These are phyloP conservation scores for Protonibea diacanthus DNA, from an alignment of 2,797 vertebrate species.

Conservation along the genomic window DNA sequence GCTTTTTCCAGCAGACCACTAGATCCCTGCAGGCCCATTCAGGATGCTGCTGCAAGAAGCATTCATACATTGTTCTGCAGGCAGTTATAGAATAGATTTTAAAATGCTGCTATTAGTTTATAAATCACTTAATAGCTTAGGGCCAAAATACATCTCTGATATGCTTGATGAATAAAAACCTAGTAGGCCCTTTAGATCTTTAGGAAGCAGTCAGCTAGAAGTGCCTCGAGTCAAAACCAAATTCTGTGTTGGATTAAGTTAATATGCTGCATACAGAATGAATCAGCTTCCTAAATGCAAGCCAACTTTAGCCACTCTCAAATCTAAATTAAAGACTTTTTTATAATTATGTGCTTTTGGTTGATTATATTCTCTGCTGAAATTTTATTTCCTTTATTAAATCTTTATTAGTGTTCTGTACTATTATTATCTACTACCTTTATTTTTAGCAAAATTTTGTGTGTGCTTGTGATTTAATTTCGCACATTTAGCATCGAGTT, in stretches of 20 bases:
- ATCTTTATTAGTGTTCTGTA: not conserved
- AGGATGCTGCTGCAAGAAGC: not conserved
- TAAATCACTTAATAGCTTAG: constrained; percentile 19
- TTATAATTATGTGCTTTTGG: not conserved
- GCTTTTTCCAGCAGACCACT: constrained; percentile 13
- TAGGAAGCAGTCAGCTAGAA: constrained; percentile 9
- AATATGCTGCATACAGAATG: not conserved
- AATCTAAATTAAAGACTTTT: constrained; percentile 13
- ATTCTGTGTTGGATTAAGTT: constrained; percentile 14
- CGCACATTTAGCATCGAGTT: not conserved
- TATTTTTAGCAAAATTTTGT: constrained; percentile 1
- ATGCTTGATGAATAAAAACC: constrained; percentile 33
- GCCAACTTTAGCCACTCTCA: not conserved
- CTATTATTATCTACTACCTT: not conserved
- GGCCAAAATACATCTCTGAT: constrained; percentile 41
- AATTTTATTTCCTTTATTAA: not conserved
- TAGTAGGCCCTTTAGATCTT: constrained; percentile 18
- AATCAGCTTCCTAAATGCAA: not conserved
- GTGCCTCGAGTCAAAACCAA: constrained; percentile 26
- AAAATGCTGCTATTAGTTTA: constrained; percentile 25
- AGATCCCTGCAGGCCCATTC: not conserved
- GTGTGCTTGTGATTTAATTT: not conserved
- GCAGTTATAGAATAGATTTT: constrained; percentile 15
- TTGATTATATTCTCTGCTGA: constrained; percentile 16
- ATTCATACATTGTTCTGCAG: constrained; percentile 9